phyloP scores from a whole-genome alignment of 2,888 invertebrate genomes.

The Trilocha varians region DNA sequence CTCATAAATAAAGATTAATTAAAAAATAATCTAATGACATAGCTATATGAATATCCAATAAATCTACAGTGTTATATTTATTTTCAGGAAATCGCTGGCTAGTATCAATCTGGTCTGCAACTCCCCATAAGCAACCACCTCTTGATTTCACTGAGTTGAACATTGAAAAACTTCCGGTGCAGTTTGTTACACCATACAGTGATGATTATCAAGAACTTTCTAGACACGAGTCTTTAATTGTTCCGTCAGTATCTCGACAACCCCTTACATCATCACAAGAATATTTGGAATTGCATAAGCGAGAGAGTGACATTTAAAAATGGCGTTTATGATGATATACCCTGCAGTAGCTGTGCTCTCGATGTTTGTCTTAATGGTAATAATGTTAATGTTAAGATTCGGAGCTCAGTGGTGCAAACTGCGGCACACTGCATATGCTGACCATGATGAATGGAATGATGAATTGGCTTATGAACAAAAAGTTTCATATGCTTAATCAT shows the following conservation, averaged over 20 bases:
- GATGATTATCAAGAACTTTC: slow-evolving; percentile 37
- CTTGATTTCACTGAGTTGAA: slow-evolving; percentile 84
- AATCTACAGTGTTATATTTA: slow-evolving; percentile 11
- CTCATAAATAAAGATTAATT: neutral
- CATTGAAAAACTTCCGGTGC: slow-evolving; percentile 44
- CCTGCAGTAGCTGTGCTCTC: slow-evolving; percentile 83
- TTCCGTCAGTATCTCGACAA: slow-evolving; percentile 48
- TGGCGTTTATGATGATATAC: slow-evolving; percentile 83
- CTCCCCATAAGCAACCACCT: slow-evolving; percentile 87
- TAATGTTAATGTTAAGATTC: slow-evolving; percentile 82
- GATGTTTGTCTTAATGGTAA: slow-evolving; percentile 81
- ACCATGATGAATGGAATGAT: slow-evolving; percentile 77
- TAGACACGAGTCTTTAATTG: slow-evolving; percentile 30
- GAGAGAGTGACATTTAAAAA: slow-evolving; percentile 88
- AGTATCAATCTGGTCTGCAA: slow-evolving; percentile 86
- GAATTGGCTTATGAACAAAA: slow-evolving; percentile 77
- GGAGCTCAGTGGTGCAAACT: slow-evolving; percentile 81
- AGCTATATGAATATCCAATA: neutral
- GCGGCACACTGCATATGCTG: slow-evolving; percentile 78
- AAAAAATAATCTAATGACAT: no score
- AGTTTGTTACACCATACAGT: slow-evolving; percentile 37
- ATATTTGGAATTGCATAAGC: slow-evolving; percentile 80
- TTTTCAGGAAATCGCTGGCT: slow-evolving; percentile 85
- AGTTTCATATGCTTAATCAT: slow-evolving; percentile 69
- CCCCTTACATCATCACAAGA: slow-evolving; percentile 60